phyloP scores from a whole-genome alignment of 1,140 invertebrate species.

The Tetraneura akinire region DNA sequence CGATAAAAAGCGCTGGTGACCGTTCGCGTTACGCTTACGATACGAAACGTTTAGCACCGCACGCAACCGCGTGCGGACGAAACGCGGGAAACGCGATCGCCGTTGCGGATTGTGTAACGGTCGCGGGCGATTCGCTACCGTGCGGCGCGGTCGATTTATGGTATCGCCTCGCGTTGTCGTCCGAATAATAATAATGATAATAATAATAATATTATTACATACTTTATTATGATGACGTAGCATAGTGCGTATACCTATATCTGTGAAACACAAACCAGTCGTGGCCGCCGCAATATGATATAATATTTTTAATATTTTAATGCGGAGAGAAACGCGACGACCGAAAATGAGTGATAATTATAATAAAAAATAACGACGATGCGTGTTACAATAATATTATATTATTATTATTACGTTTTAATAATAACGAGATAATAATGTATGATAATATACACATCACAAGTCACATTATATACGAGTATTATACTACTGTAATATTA shows the following conservation, averaged over 20 bases:
- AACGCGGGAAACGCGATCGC: too few relatives aligned
- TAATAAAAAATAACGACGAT: conserved; percentile 14
- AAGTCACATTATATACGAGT: not conserved
- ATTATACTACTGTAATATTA: not conserved
- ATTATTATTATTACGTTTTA: too few relatives aligned
- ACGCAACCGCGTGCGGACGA: too few relatives aligned
- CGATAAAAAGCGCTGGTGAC: not conserved
- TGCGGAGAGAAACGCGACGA: not conserved
- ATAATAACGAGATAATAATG: too few relatives aligned
- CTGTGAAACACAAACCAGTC: too few relatives aligned
- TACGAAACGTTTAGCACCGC: too few relatives aligned
- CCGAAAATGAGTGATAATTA: not conserved
- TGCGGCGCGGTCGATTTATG: conserved; percentile 1
- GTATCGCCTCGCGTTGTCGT: not conserved
- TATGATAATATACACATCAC: not conserved
- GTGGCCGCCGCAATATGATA: not conserved
- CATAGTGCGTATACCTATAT: too few relatives aligned
- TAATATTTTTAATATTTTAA: too few relatives aligned
- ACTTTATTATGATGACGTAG: too few relatives aligned
- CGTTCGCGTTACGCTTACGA: not conserved
- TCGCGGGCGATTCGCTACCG: not conserved
- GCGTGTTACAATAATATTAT: not conserved
- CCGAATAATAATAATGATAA: not conserved
- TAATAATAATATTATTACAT: too few relatives aligned
- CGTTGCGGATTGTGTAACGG: conserved; percentile 4